Base-by-base conservation (phyloP, 2,113 vertebrate genomes). In the Phylloscopus trochilus region DNA sequence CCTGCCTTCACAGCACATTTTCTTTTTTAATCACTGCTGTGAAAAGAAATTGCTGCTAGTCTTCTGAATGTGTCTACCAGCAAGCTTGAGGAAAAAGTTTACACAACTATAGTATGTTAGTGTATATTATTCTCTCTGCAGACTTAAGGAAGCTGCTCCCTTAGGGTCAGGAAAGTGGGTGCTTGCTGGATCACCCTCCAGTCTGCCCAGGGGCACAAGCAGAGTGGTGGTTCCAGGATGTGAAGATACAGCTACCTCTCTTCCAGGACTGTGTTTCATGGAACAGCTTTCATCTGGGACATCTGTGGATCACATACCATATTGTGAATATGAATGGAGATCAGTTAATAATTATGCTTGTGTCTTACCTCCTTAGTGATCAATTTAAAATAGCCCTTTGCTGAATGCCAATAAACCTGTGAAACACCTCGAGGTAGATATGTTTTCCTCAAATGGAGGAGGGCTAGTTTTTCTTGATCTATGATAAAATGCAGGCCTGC, bases 1-100 rank as follows among this genome's bases (percentile, higher is more conserved):
- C 75, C 82, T 95, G 82, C 85, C 72, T 87, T 94, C 3, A 0
- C 75, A 77, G 92, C 75, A 93, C 58, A 33, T 92, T 93, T 95
- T 85, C 59, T 73, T 88, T 88, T 90, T 43, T 33, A 86, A 74
- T 43, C n/a, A 13, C 11, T 89, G 23, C 52, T 67, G 43, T 90
- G 78, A 83, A 87, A 91, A 85, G 35, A 93, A 87, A 76, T 62
- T 58, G n/a, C 67, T 86, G 39, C 44, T 73, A 15, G 28, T 83
- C 85, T 94, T 89, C 62, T 69, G n/a, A 82, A 87, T 1, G 4
- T 66, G 23, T 73, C 49, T 82, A 22, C 43, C 23, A 30, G 33
- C 51, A 66, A 92, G 58, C 62, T 66, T 0, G 6, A 79, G 66
- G 67, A 31, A 75, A 93, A 80, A 52, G 39, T 27, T 30, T 4